Evolutionary conservation across 2,797 vertebrate species (phyloP).

Genomic region (Nasua narica): DNA sequence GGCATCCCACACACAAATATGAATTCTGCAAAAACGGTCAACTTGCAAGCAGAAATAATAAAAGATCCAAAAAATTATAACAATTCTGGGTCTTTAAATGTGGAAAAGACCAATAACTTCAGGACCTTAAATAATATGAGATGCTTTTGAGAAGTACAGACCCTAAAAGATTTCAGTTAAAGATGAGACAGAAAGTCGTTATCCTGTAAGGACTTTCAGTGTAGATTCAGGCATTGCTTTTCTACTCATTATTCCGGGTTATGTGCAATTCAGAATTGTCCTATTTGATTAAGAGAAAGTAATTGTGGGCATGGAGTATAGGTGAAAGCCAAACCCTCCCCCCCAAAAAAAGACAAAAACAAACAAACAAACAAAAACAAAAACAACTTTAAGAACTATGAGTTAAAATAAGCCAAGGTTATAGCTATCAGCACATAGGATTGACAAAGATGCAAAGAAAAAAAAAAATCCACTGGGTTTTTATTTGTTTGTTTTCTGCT

Average conservation of each 20-base stretch:
- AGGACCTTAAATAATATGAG: background rate
- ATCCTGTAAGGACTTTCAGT: too few relatives aligned
- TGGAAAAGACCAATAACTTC: background rate
- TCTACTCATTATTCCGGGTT: fast-evolving
- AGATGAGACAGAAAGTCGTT: background rate
- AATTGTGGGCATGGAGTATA: fast-evolving
- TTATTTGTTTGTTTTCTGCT: background rate
- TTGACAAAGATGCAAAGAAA: background rate
- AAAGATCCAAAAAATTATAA: background rate
- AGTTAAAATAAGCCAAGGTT: background rate
- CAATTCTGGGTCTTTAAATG: background rate
- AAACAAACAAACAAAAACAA: background rate
- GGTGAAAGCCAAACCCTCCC: background rate
- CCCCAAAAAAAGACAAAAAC: too few relatives aligned
- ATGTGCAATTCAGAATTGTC: fast-evolving
- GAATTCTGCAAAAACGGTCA: background rate
- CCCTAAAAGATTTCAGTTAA: too few relatives aligned
- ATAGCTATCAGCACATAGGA: background rate
- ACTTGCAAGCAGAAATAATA: background rate
- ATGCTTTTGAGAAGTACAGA: background rate
- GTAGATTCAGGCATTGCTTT: fast-evolving
- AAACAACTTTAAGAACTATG: background rate
- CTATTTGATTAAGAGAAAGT: background rate
- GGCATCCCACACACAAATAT: background rate
- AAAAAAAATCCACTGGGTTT: background rate